Evolutionary conservation across 2,888 invertebrate genomes (phyloP).

Genomic region (Microctonus brassicae): DNA sequence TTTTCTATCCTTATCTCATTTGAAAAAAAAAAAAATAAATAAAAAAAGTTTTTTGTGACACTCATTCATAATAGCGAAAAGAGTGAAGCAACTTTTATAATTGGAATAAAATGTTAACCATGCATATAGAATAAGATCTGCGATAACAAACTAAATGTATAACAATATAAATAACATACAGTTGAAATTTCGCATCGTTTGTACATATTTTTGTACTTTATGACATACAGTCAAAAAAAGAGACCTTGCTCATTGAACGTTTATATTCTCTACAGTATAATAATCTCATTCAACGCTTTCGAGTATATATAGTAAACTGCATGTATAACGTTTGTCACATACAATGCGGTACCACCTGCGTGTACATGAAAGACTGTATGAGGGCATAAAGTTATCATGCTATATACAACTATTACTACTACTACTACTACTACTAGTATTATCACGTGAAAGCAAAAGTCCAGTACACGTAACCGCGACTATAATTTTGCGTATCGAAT

Average conservation of each 20-base stretch:
- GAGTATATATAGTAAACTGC: neutral
- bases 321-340: neutral
- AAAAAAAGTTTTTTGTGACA: no score
- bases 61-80: no score
- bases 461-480: conserved; percentile 56
- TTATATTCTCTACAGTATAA: no score
- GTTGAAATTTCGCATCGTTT: no score
- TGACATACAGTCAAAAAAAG: neutral
- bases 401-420: no score
- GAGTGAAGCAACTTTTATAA: no score
- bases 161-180: neutral
- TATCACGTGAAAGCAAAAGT: no score
- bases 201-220: no score
- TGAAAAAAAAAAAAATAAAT: no score
- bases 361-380: conserved; percentile 41
- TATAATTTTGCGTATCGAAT: conserved; percentile 56
- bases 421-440: no score
- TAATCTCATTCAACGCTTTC: neutral
- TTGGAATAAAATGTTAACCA: neutral
- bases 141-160: neutral
- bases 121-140: neutral
- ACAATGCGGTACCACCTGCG: neutral
- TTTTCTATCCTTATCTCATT: neutral
- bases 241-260: no score
- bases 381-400: no score